Evolutionary conservation across 2,888 invertebrate species (phyloP), one percentile per base, ranked within the genome.

Genomic region (Tipula unca): DNA sequence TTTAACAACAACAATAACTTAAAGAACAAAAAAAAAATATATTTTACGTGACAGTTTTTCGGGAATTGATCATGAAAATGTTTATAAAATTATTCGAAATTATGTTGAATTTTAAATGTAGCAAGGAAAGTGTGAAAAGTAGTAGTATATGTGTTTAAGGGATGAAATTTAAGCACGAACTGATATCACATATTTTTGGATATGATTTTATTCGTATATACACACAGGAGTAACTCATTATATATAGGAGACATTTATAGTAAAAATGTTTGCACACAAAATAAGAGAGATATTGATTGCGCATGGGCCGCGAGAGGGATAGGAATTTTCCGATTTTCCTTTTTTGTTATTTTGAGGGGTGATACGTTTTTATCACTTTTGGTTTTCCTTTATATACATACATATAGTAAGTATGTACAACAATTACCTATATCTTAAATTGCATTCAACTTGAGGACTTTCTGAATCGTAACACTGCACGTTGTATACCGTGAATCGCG

Each of bases 141-240:
- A 69, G 69, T 69, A 25, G 69, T 69, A 69, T 69, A 69, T 69
- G 69, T 69, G 69, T 69, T 69, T 69, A 69, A 69, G 69, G 69
- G 69, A 69, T 69, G 69, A 69, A 69, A 69, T 69, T 69, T 69
- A 69, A 69, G 69, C 69, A 69, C 69, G 69, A 69, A 69, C 69
- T 69, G 69, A 25, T 25, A 69, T 25, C 25, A 25, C 69, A 69
- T 69, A 25, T 25, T 69, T 25, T 25, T 69, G 48, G n/a, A 17
- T 48, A n/a, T 14, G 25, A 69, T 25, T 20, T 69, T 69, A n/a
- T n/a, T n/a, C n/a, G 25, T 69, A 8, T 25, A 10, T 25, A 69
- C 8, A 25, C 10, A 3, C 39, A 39, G 39, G 5, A n/a, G n/a
- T n/a, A n/a, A n/a, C n/a, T n/a, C n/a, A n/a, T 35, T 3, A 6